Evolutionary conservation across 2,113 vertebrate species (phyloP), one percentile per base, ranked within the genome.

Genomic region (Turdus rufiventris): DNA sequence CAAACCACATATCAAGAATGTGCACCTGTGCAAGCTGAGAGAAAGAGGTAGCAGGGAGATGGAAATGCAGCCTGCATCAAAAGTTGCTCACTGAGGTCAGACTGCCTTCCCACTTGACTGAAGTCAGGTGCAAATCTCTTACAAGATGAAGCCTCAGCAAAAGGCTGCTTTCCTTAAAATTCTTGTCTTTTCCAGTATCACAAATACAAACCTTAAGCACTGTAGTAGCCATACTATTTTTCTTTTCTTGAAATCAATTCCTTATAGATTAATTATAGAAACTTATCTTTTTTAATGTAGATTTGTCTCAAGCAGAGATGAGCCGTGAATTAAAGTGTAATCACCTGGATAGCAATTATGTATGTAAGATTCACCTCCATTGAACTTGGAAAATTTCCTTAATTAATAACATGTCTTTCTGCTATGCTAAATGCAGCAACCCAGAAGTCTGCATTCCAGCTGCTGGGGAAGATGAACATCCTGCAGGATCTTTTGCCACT

Each of bases 271-370:
- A 76, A 66, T 76, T 61, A 78, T 0, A 92, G 51, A 33, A 91
- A 34, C 13, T 18, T 28, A n/a, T 31, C 65, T 56, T 28, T 28
- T 24, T 54, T 34, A 58, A 45, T 83, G 26, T 28, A 86, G 66
- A n/a, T 86, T 62, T 81, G 28, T 92, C 68, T 84, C 56, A 63
- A 71, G 63, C 23, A 53, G 47, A 82, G 42, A 71, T 24, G n/a
- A 88, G 42, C 47, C 29, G 58, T 28, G 38, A 92, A 89, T 78
- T 66, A 33, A 73, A 72, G 40, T 36, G 17, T 54, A 90, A 93
- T 76, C 63, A 93, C 54, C 74, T 75, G 66, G 82, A 90, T 7
- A 89, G 34, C 63, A 88, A 93, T 88, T 83, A 89, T 21, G 70
- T 57, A 81, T 43, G 8, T 50, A 88, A 82, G 26, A 85, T 96